Evolutionary conservation across 2,797 vertebrate genomes (phyloP), one percentile per base, ranked within the genome.

Genomic region (Rhabdomys pumilio): DNA sequence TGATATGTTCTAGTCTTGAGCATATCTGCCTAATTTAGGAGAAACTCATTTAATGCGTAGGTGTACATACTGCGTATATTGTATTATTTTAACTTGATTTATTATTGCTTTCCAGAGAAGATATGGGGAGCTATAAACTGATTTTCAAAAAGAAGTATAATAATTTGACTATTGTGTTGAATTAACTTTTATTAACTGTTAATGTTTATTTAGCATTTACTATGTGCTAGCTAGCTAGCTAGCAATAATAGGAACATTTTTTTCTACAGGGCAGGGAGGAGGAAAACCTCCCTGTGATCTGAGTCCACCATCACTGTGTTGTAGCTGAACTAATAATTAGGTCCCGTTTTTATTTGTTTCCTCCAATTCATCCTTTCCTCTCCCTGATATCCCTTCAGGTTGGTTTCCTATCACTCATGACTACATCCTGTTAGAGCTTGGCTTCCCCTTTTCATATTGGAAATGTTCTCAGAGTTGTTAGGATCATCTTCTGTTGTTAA

Each of bases 151-250:
- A 75, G 67, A 92, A 96, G n/a, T 90, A 69, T 75, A 89, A 19
- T 72, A 94, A 86, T 77, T 94, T 95, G 55, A 12, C 69, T 57
- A 9, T 90, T 76, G 50, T 94, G 80, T 94, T 77, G 61, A 93
- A 84, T 80, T 65, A 90, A 19, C 15, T 80, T 50, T 47, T 76
- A 47, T 76, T 76, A 76, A 76, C 26, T 50, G 24, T 76, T 34
- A 50, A 76, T 92, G 38, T 97, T 96, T 96, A 92, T 94, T 96
- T 80, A 97, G 80, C 61, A 90, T 44, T 94, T 94, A 91, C 34
- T 96, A 7, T 92, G 77, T 93, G 31, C 29, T 53, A 96, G 57
- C 82, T 95, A 96, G 57, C 82, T 95, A 93, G 22, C 20, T 53
- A 83, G 55, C 79, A 94, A 75, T 97, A 93, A 90, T 94, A 91